Evolutionary conservation across 2,113 vertebrate species (phyloP).

Genomic region (Phycodurus eques): DNA sequence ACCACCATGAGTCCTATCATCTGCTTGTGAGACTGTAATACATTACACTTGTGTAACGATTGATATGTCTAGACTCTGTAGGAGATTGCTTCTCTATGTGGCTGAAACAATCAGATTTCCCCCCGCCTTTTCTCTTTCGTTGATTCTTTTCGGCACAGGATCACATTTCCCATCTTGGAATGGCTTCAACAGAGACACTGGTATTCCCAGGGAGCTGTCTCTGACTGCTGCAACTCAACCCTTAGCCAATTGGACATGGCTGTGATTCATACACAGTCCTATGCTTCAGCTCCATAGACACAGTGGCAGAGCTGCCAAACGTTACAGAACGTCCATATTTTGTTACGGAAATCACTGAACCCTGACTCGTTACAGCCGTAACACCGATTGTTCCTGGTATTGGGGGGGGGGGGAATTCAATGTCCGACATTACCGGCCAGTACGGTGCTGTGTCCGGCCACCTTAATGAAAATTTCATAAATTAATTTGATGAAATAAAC

Average conservation of each 20-base stretch:
- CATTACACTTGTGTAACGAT: conserved; percentile 59
- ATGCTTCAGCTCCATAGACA: conserved; percentile 47
- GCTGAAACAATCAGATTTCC: conserved; percentile 68
- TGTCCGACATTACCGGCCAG: too few relatives aligned
- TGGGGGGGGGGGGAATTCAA: too few relatives aligned
- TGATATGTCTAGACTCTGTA: conserved; percentile 66
- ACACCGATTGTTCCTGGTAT: too few relatives aligned
- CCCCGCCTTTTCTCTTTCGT: conserved; percentile 40
- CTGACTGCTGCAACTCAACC: conserved; percentile 76
- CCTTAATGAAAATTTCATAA: too few relatives aligned
- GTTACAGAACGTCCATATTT: too few relatives aligned
- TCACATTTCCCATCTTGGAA: conserved; percentile 79
- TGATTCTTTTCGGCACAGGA: conserved; percentile 64
- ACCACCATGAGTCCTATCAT: conserved; percentile 44
- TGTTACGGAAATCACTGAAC: too few relatives aligned
- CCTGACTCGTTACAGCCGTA: too few relatives aligned
- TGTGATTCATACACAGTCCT: conserved; percentile 72
- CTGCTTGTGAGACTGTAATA: conserved; percentile 48
- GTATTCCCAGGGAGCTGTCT: conserved; percentile 75
- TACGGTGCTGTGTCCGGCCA: too few relatives aligned
- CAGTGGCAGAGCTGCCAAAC: conserved; percentile 34
- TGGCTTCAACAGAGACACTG: conserved; percentile 76
- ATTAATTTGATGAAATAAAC: too few relatives aligned
- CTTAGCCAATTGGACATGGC: conserved; percentile 71
- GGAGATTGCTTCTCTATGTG: conserved; percentile 71